A percentile compares a stretch with the other conserved stretches of the same genome.
Conservation (phyloP, 2,797 vertebrate species). For the Enteromius thamalakanensis region DNA sequence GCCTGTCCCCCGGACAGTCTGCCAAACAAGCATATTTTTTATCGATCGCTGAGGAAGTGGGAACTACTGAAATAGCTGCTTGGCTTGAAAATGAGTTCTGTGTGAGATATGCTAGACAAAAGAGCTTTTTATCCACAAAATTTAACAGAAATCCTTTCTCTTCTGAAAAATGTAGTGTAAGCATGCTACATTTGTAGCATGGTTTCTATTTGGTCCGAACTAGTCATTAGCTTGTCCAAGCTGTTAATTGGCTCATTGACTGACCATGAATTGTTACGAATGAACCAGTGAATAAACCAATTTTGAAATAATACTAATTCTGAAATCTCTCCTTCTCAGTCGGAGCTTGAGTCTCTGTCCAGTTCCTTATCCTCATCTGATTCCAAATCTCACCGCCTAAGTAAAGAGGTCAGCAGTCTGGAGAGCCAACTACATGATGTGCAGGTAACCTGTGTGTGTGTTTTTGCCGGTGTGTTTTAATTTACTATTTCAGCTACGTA, state of each 20-base stretch:
- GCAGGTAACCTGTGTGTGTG: slow-evolving; percentile 76
- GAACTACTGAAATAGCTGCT: no score
- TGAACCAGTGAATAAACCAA: not conserved
- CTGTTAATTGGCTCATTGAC: not conserved
- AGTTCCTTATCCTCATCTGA: slow-evolving; percentile 80
- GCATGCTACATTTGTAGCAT: not conserved
- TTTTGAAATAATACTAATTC: slow-evolving; percentile 38
- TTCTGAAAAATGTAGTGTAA: not conserved
- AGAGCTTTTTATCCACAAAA: not conserved
- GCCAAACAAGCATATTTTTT: no score
- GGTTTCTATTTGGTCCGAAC: not conserved
- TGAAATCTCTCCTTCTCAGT: slow-evolving; percentile 66
- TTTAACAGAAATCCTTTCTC: not conserved
- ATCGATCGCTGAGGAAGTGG: no score
- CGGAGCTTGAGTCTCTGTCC: slow-evolving; percentile 83
- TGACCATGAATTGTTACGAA: not conserved
- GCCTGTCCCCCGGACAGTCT: no score
- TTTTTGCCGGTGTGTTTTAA: not conserved
- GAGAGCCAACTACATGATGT: slow-evolving; percentile 87
- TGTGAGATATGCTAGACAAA: not conserved
- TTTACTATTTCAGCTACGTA: not conserved
- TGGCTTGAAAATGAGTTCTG: not conserved
- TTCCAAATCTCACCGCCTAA: slow-evolving; percentile 82
- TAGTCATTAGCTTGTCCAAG: not conserved
- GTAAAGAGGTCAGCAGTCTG: slow-evolving; percentile 84